Conservation (phyloP, 2,113 vertebrate genomes). For the Mesitornis unicolor region DNA sequence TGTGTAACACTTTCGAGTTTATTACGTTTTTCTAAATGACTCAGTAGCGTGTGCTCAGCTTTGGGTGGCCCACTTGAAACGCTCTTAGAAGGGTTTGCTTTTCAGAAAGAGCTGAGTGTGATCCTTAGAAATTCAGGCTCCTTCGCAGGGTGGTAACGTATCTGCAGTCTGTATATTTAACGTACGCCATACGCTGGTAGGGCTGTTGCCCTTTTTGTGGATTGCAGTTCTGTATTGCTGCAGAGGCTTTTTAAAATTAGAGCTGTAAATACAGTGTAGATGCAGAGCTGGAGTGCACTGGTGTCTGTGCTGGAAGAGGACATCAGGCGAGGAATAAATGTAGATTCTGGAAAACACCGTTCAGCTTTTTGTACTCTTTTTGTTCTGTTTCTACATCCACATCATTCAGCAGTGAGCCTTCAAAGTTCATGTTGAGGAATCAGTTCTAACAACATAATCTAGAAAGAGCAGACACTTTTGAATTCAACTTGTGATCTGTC, state of each 20-base stretch:
- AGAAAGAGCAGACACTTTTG: not conserved
- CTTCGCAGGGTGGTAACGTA: not conserved
- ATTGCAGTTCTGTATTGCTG: not conserved
- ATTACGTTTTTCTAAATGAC: slow-evolving; percentile 53
- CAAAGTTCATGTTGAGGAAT: not conserved
- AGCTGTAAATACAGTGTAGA: not conserved
- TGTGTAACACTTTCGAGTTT: slow-evolving; percentile 30
- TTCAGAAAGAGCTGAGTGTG: slow-evolving; percentile 45
- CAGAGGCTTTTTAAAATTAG: not conserved
- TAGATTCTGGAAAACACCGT: not conserved
- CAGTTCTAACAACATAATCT: not conserved
- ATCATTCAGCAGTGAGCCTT: not conserved
- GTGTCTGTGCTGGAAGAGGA: not conserved
- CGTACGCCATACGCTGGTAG: rapidly evolving
- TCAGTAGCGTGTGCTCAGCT: slow-evolving; percentile 25
- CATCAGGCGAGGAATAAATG: not conserved
- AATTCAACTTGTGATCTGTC: not conserved
- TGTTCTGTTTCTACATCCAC: not conserved
- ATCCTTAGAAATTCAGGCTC: slow-evolving; percentile 29
- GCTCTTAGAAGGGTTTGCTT: slow-evolving; percentile 36
- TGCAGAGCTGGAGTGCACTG: rapidly evolving
- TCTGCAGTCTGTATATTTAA: not conserved
- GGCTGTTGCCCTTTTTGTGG: not conserved
- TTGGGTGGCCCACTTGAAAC: slow-evolving; percentile 55
- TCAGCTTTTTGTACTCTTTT: not conserved